These are phyloP conservation scores for Nudaria mundana DNA, from an alignment of 2,888 invertebrate species.

Conservation along the genomic window DNA sequence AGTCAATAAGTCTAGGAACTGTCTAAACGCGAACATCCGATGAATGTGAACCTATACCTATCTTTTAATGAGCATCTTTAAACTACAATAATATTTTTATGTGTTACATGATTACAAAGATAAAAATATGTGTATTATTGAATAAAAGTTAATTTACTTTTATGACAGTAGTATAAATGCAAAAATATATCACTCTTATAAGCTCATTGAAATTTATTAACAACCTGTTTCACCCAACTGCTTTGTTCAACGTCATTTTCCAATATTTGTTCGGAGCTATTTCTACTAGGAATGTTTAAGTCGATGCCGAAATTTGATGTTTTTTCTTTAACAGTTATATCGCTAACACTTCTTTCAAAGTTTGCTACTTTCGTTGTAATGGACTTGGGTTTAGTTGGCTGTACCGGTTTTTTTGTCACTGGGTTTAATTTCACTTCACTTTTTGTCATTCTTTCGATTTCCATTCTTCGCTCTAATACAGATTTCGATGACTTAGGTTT, in stretches of 20 bases:
- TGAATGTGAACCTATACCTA: too few relatives aligned
- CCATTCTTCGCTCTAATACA: constrained; percentile 71
- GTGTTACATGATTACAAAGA: constrained; percentile 62
- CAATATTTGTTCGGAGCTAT: constrained; percentile 37
- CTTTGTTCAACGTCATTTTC: constrained; percentile 68
- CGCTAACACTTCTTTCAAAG: constrained; percentile 58
- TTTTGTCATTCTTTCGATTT: constrained; percentile 68
- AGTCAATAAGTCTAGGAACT: too few relatives aligned
- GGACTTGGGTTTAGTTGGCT: constrained; percentile 57
- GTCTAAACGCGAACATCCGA: too few relatives aligned
- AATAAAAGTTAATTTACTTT: neutral
- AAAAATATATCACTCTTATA: constrained; percentile 47
- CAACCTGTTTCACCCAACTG: constrained; percentile 88
- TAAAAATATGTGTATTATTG: constrained; percentile 28
- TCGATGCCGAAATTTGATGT: constrained; percentile 22
- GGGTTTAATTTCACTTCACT: constrained; percentile 45
- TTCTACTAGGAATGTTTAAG: constrained; percentile 38
- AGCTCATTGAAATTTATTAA: constrained; percentile 85
- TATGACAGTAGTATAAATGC: constrained; percentile 50
- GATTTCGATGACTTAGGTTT: constrained; percentile 66
- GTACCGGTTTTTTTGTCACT: constrained; percentile 50
- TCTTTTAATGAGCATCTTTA: too few relatives aligned
- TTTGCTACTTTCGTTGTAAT: constrained; percentile 65
- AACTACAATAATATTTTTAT: too few relatives aligned
- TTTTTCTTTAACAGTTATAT: constrained; percentile 38